phyloP scores from a whole-genome alignment of 2,113 vertebrate genomes.

The Ceyx melanurus region DNA sequence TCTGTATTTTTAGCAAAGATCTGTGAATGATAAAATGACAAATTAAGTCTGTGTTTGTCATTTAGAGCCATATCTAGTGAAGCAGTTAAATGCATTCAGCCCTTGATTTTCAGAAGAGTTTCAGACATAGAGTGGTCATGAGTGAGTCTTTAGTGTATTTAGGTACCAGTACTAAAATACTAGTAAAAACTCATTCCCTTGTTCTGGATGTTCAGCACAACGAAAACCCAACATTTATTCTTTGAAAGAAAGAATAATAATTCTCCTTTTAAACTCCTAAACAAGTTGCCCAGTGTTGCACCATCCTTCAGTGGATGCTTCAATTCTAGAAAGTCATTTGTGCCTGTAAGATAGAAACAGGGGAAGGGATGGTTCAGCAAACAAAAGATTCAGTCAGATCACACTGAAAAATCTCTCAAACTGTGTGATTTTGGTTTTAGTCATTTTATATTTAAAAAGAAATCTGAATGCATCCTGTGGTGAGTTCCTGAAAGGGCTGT shows the following conservation, averaged over 20 bases:
- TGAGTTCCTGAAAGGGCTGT: neutral
- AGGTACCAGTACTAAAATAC: neutral
- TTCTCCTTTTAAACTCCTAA: neutral
- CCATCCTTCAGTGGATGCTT: neutral
- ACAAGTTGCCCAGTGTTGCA: neutral
- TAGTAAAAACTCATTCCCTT: neutral
- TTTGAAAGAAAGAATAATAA: neutral
- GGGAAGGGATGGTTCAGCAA: neutral
- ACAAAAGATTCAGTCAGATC: neutral
- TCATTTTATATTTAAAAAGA: neutral
- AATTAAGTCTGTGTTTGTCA: slow-evolving; percentile 14
- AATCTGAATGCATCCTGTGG: neutral
- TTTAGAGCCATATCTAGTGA: slow-evolving; percentile 10
- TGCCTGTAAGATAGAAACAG: neutral
- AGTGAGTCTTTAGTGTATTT: neutral
- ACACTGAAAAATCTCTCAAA: neutral
- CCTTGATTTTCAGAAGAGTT: neutral
- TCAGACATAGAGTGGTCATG: neutral
- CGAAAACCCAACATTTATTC: neutral
- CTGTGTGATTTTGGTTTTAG: neutral
- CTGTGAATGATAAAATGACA: slow-evolving; percentile 22
- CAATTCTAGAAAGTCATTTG: neutral
- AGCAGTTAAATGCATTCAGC: neutral
- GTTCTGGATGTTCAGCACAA: neutral
- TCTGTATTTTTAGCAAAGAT: slow-evolving; percentile 28